Base-by-base conservation (phyloP, 2,888 invertebrate genomes). In the Heliconius ismenius region DNA sequence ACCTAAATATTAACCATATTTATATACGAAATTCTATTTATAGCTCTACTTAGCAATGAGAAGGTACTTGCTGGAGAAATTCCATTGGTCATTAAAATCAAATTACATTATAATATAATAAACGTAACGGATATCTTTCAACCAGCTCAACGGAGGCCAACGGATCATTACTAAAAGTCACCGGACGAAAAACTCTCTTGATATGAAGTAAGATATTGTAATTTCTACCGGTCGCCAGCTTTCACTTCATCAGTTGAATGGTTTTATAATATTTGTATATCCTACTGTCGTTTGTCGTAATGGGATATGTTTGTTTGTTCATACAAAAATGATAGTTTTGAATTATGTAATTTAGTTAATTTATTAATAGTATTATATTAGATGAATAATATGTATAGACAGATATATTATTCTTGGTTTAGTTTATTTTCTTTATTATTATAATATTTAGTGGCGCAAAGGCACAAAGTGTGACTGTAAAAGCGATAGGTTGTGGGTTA, bases 151-250 rank as follows among this genome's bases (percentile, higher is more conserved):
- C 49, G 70, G n/a, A 58, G 58, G 70, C 32, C 54, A 24, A 70
- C 70, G 70, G 54, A 70, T 54, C 32, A 58, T 70, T 58, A 70
- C 58, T 70, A 70, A 70, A 58, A 58, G 58, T 28, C 49, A 54
- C 24, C 15, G 24, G 39, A 67, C n/a, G 32, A 58, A 70, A 54
- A 54, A 58, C n/a, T 7, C 7, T 36, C 70, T 58, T 58, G 58
- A 58, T 54, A 32, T 54, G 21, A 28, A 70, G 69, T 70, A 7
- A n/a, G 69, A 58, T 70, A 70, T 70, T 58, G 32, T 58, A 70
- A n/a, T 70, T 32, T 58, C 70, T 58, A 15, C 70, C n/a, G 58
- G 32, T 54, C 58, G 24, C 11, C n/a, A 24, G 65, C 32, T 70
- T 70, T 54, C 70, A 36, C 58, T 28, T 70, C n/a, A 32, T 70